Evolutionary conservation across 2,113 vertebrate species (phyloP).

Genomic region (Micromys minutus): DNA sequence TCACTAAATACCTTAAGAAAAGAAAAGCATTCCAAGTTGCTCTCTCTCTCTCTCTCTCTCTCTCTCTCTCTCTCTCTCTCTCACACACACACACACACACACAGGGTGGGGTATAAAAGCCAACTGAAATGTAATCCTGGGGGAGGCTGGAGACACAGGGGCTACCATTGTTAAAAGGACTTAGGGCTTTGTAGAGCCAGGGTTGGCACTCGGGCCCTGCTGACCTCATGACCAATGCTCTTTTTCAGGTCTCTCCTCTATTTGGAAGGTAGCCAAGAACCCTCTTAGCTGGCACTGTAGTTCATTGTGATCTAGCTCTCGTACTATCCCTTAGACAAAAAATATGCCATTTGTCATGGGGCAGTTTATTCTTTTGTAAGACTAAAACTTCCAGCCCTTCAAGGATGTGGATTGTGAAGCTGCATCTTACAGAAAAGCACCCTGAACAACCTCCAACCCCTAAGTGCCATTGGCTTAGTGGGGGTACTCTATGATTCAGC

Average conservation of each 20-base stretch:
- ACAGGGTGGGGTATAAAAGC: background rate
- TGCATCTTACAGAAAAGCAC: background rate
- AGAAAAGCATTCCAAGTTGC: conserved; percentile 9
- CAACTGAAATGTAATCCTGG: background rate
- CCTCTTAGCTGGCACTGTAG: background rate
- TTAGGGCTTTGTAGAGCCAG: background rate
- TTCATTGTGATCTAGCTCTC: background rate
- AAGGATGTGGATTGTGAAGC: background rate
- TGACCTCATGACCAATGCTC: background rate
- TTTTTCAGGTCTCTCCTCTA: background rate
- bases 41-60: too few relatives aligned
- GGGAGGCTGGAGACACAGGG: background rate
- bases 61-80: too few relatives aligned
- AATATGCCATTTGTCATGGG: background rate
- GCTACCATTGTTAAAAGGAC: background rate
- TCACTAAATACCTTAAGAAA: conserved; percentile 10
- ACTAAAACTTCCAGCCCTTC: background rate
- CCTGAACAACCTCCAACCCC: background rate
- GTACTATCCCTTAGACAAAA: conserved; percentile 5
- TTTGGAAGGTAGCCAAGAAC: conserved; percentile 31
- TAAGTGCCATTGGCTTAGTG: background rate
- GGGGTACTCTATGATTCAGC: background rate
- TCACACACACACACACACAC: background rate
- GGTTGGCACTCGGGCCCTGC: background rate
- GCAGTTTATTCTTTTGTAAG: conserved; percentile 15